Base-by-base conservation (phyloP, 2,113 vertebrate genomes). In the Microcebus lehilahytsara region DNA sequence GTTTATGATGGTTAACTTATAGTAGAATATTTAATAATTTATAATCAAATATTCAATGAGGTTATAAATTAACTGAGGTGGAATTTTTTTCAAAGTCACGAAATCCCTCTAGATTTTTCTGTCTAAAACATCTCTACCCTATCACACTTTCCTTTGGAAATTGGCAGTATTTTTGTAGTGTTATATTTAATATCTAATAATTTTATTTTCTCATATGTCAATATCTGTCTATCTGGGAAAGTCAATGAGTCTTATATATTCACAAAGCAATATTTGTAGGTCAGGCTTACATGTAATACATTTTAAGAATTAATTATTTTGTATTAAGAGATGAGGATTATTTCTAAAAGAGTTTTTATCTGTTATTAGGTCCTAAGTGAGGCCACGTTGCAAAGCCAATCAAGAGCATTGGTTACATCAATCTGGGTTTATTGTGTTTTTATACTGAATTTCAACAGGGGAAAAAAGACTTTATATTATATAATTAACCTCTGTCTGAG, bases 241-340 rank as follows among this genome's bases (percentile, higher is more conserved):
- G 42, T 77, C n/a, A 86, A 9, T 86, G 34, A 71, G 1, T 27
- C 25, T 92, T 79, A 46, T 30, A 62, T 75, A 89, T 80, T 74
- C 37, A 93, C 25, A 93, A 69, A 78, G 9, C 27, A 84, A n/a
- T 93, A 74, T 88, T 95, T 88, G 10, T 84, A 85, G 7, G 10
- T 72, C 71, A 84, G 53, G 5, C 37, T 27, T 93, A 85, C 14
- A 91, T 86, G 16, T 77, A 83, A 90, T 78, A 46, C 9, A 80
- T 94, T 90, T 91, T 62, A 87, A 87, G 11, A 58, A 85, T 87
- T 91, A 9, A n/a, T 75, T 85, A 62, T 93, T 64, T 90, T 80
- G 8, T 78, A 75, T 85, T 83, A 90, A 46, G 25, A 37, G 27
- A 9, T 67, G 1, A 4, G 46, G 1, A 20, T 78, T 62, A 20